phyloP scores from a whole-genome alignment of 2,113 vertebrate species.

The Ceyx melanurus region DNA sequence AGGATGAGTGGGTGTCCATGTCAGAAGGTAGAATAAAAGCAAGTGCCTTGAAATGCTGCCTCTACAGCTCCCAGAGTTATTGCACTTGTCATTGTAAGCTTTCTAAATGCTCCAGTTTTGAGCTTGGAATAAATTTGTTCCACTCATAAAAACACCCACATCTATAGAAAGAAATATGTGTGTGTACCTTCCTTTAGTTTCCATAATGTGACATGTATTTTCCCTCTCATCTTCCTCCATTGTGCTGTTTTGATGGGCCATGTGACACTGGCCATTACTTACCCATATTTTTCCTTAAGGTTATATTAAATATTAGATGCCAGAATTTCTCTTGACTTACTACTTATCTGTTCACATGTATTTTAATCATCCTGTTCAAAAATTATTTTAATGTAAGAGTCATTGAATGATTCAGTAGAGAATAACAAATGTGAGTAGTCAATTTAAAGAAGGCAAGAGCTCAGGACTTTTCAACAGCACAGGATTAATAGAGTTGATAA shows the following conservation, averaged over 20 bases:
- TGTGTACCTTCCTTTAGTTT: neutral
- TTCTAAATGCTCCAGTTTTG: constrained; percentile 11
- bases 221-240: neutral
- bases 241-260: neutral
- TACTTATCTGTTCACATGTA: neutral
- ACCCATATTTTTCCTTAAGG: neutral
- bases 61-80: neutral
- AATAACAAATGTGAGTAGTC: neutral
- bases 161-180: neutral
- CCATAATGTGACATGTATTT: neutral
- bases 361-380: neutral
- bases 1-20: constrained; percentile 19
- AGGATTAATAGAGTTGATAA: neutral
- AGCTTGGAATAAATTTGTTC: constrained; percentile 28
- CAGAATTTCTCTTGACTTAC: neutral
- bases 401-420: neutral
- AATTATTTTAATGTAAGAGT: neutral
- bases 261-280: neutral
- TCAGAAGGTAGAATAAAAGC: constrained; percentile 48
- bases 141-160: neutral
- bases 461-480: neutral
- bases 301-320: neutral
- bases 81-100: neutral
- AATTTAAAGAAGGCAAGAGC: neutral
- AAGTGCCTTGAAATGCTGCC: neutral